Percentiles rank a stretch among this genome's conserved stretches.
Conservation (phyloP, 2,113 vertebrate species). For the Geococcyx californianus region DNA sequence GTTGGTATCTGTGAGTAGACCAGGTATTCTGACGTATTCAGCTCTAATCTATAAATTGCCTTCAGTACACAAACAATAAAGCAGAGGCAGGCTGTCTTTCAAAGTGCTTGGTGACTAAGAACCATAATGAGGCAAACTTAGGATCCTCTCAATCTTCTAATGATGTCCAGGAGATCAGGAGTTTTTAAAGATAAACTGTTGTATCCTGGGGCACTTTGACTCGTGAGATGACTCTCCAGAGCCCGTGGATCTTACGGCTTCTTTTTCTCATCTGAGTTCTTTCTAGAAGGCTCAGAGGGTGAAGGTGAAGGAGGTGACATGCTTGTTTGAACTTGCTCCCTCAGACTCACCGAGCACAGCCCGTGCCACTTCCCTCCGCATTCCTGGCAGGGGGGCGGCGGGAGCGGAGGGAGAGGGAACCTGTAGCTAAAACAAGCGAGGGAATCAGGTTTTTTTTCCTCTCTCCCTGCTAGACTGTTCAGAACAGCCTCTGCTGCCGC, state of each 20-base stretch:
- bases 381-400: background rate
- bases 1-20: background rate
- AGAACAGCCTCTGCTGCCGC: background rate
- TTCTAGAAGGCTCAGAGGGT: background rate
- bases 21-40: conserved; percentile 23
- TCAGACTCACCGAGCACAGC: background rate
- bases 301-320: conserved; percentile 37
- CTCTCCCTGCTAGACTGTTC: background rate
- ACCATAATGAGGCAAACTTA: background rate
- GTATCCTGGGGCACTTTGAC: conserved; percentile 12
- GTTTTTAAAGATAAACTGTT: conserved; percentile 11
- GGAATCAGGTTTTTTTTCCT: background rate
- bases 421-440: background rate
- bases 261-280: background rate
- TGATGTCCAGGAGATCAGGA: conserved; percentile 20
- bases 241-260: background rate
- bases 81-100: background rate
- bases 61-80: conserved; percentile 18
- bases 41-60: conserved; percentile 46
- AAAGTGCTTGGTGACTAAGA: conserved; percentile 29
- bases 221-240: background rate
- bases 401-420: background rate
- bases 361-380: background rate
- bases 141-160: conserved; percentile 9
- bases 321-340: conserved; percentile 53